Conservation (phyloP, 2,113 vertebrate genomes). For the Etia nguti region DNA sequence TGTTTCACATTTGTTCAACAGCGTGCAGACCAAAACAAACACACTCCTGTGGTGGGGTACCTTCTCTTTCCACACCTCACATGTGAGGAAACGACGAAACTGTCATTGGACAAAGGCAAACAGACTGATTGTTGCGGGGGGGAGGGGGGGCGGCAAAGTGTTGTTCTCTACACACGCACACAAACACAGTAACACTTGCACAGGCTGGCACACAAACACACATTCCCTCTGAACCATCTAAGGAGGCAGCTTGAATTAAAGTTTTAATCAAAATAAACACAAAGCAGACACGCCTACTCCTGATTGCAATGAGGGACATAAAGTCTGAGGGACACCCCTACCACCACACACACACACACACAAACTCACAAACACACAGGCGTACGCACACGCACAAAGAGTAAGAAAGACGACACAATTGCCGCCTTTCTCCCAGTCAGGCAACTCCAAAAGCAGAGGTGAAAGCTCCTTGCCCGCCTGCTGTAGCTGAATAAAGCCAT, state of each 20-base stretch:
- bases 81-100: not conserved
- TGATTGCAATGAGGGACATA: conserved; percentile 59
- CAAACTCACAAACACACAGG: not conserved
- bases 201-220: not conserved
- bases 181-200: not conserved
- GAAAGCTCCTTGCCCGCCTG: conserved; percentile 60
- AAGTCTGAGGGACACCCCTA: conserved; percentile 45
- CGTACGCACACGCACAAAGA: not conserved
- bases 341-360: not conserved
- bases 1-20: conserved; percentile 42
- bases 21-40: conserved; percentile 27
- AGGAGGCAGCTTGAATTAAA: conserved; percentile 18
- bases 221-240: not conserved
- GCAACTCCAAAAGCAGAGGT: conserved; percentile 48
- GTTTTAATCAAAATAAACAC: conserved; percentile 69
- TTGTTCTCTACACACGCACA: not conserved
- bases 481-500: conserved; percentile 71
- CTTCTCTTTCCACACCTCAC: conserved; percentile 44
- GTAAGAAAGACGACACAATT: conserved; percentile 55
- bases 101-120: conserved; percentile 35
- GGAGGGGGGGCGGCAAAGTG: not conserved
- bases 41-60: not conserved
- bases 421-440: conserved; percentile 48
- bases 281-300: conserved; percentile 44
- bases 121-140: not conserved